A percentile compares a stretch with the other conserved stretches of the same genome.
phyloP scores from a whole-genome alignment of 2,888 invertebrate species.

The Stenchaetothrips biformis region DNA sequence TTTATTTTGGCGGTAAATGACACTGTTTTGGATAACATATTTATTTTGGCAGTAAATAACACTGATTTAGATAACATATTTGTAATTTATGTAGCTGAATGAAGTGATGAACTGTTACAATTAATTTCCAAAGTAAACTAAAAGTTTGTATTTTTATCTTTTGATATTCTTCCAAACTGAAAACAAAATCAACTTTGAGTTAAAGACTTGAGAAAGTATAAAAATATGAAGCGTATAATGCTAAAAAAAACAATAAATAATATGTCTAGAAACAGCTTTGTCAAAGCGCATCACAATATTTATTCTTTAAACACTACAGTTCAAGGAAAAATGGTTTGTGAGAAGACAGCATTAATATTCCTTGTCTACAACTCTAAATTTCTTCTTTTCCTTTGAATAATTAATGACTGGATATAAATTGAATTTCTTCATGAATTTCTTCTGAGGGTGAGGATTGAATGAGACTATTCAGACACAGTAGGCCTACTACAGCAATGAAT shows the following conservation, averaged over 20 bases:
- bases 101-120: too few relatives aligned
- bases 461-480: background rate
- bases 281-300: background rate
- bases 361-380: background rate
- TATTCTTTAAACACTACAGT: too few relatives aligned
- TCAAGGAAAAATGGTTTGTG: too few relatives aligned
- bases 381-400: background rate
- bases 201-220: background rate
- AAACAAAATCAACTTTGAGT: background rate
- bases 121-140: background rate
- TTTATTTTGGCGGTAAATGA: too few relatives aligned
- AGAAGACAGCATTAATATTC: background rate
- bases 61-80: too few relatives aligned
- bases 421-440: too few relatives aligned
- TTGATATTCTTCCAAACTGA: background rate
- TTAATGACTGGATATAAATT: too few relatives aligned
- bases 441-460: too few relatives aligned
- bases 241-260: conserved; percentile 13
- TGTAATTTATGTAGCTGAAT: too few relatives aligned
- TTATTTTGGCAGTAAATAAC: too few relatives aligned
- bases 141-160: background rate
- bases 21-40: too few relatives aligned
- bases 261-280: background rate
- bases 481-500: background rate
- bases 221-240: conserved; percentile 7